Base-by-base conservation (phyloP, 2,888 invertebrate species). In the Malacosoma neustria region DNA sequence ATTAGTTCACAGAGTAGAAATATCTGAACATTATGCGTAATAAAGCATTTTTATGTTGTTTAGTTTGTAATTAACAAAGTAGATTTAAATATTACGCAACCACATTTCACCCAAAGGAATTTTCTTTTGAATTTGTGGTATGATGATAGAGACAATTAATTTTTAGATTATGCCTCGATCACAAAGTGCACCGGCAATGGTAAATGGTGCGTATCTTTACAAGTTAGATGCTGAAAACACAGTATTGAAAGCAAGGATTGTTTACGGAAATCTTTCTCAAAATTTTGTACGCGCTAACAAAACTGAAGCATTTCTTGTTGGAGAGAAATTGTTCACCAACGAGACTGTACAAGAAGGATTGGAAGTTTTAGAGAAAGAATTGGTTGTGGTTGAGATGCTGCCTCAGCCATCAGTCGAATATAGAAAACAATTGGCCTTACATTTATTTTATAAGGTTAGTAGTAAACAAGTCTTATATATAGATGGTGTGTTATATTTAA, bases 111-210 rank as follows among this genome's bases (percentile, higher is more conserved):
- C n/a, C n/a, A n/a, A n/a, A n/a, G n/a, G n/a, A n/a, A n/a, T n/a
- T n/a, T n/a, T n/a, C n/a, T n/a, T n/a, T n/a, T n/a, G n/a, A n/a
- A n/a, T n/a, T n/a, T n/a, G n/a, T n/a, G n/a, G n/a, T n/a, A n/a
- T n/a, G n/a, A n/a, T n/a, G n/a, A n/a, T n/a, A n/a, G n/a, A n/a
- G n/a, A n/a, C n/a, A 22, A 22, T 3, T 5, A 32, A 14, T 33
- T 65, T 57, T n/a, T 54, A 93, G 92, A 89, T 93, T 34, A 91
- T 90, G 88, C 89, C 91, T 1, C 77, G 92, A 40, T 87, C 90
- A 1, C 92, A 92, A 74, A 92, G 91, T 56, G 90, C 92, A 0
- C 91, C 91, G 52, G 93, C 93, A 0, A 87, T 91, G 39, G 90
- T 94, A 0, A 91, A 93, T 55, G 92, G 92, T 9, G 93, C 90